A percentile compares a stretch with the other conserved stretches of the same genome.
These are phyloP conservation scores for Fragum sueziense DNA, from an alignment of 2,888 invertebrate genomes.

Conservation along the genomic window DNA sequence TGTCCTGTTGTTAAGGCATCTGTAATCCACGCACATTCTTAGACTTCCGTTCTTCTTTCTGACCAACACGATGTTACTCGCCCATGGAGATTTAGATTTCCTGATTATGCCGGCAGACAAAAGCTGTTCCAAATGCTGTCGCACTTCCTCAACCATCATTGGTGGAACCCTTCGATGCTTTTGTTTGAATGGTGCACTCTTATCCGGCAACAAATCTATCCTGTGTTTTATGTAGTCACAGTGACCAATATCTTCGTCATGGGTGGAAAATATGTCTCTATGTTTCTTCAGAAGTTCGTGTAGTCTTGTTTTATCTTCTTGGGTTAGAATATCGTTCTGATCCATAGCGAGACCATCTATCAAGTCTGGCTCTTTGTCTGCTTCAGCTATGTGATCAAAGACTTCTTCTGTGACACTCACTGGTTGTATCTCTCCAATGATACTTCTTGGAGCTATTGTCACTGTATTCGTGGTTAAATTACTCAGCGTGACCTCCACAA, in stretches of 20 bases:
- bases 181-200: conserved; percentile 27
- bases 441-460: conserved; percentile 30
- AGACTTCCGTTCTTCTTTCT: not conserved
- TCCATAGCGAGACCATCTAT: not conserved
- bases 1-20: not conserved
- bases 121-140: too few species aligned
- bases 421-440: conserved; percentile 51
- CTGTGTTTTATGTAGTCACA: conserved; percentile 26
- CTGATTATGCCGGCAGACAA: too few species aligned
- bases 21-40: conserved; percentile 20
- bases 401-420: conserved; percentile 26
- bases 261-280: conserved; percentile 20
- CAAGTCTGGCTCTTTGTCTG: not conserved
- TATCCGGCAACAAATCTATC: conserved; percentile 3
- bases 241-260: conserved; percentile 15
- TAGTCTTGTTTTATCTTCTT: not conserved
- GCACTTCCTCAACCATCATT: too few species aligned
- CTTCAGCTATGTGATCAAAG: conserved; percentile 5
- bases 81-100: conserved; percentile 11
- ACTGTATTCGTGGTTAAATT: conserved; percentile 49
- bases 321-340: not conserved
- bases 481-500: conserved; percentile 25
- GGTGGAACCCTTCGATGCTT: not conserved
- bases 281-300: conserved; percentile 7
- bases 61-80: not conserved